A percentile compares a stretch with the other conserved stretches of the same genome.
Conservation (phyloP, 2,797 vertebrate species). For the Melanotaenia trifasciata region DNA sequence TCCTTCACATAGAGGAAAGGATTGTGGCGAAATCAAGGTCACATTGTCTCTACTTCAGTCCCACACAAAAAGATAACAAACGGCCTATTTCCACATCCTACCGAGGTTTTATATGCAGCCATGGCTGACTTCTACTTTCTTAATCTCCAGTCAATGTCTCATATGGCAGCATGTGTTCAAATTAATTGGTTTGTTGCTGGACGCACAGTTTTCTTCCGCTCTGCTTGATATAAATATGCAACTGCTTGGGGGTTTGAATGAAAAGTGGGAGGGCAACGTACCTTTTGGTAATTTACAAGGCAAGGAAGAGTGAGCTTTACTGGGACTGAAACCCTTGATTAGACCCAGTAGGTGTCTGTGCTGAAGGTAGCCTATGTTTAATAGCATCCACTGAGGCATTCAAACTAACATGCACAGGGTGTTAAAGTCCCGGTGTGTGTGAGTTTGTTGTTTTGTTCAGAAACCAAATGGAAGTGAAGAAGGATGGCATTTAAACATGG, state of each 20-base stretch:
- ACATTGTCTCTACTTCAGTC: slow-evolving; percentile 32
- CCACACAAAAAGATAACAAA: slow-evolving; percentile 33
- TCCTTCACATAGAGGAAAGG: slow-evolving; percentile 44
- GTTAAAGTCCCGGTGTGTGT: slow-evolving; percentile 53
- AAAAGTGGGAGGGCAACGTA: slow-evolving; percentile 50
- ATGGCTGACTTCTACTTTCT: slow-evolving; percentile 52
- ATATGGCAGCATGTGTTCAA: slow-evolving; percentile 68
- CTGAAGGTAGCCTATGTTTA: slow-evolving; percentile 56
- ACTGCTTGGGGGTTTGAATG: slow-evolving; percentile 51
- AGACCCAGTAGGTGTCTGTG: slow-evolving; percentile 61
- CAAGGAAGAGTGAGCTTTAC: slow-evolving; percentile 42
- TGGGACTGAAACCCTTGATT: slow-evolving; percentile 68
- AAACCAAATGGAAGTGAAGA: slow-evolving; percentile 54
- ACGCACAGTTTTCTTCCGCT: slow-evolving; percentile 43
- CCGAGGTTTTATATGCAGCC: slow-evolving; percentile 23
- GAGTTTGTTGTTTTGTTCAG: slow-evolving; percentile 50
- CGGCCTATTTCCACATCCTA: slow-evolving; percentile 5
- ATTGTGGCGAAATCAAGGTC: slow-evolving; percentile 42
- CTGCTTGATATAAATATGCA: slow-evolving; percentile 56
- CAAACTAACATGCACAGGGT: slow-evolving; percentile 50
- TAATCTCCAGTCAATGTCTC: slow-evolving; percentile 44
- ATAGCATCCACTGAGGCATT: slow-evolving; percentile 53
- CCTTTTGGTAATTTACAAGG: slow-evolving; percentile 54
- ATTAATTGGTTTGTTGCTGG: slow-evolving; percentile 70
- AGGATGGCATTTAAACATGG: slow-evolving; percentile 63